phyloP scores from a whole-genome alignment of 2,797 vertebrate species.

The Onychomys arenicola region DNA sequence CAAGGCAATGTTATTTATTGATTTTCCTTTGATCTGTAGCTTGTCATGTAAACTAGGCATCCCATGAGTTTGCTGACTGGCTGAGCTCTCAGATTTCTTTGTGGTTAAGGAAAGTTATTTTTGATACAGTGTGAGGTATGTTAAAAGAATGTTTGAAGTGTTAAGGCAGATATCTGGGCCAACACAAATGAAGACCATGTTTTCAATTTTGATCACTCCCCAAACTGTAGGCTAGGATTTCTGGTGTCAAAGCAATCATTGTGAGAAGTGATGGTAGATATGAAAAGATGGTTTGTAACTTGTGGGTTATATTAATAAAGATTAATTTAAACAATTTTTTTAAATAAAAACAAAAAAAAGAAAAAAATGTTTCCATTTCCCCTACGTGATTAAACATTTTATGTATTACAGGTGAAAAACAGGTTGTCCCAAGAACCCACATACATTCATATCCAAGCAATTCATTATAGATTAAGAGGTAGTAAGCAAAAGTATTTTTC shows the following conservation, averaged over 20 bases:
- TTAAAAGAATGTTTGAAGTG: conserved; percentile 85
- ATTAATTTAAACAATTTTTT: conserved; percentile 50
- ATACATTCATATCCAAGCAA: too few species aligned
- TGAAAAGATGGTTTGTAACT: conserved; percentile 48
- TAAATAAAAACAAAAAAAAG: too few species aligned
- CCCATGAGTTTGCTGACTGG: conserved; percentile 77
- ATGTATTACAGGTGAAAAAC: too few species aligned
- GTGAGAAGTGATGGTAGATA: conserved; percentile 31
- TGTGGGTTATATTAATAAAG: neutral
- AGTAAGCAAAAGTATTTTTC: too few species aligned
- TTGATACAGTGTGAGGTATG: conserved; percentile 84
- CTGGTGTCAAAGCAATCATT: conserved; percentile 70
- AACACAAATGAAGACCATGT: conserved; percentile 81
- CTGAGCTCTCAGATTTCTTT: conserved; percentile 81
- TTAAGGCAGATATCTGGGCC: conserved; percentile 78
- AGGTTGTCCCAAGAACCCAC: too few species aligned
- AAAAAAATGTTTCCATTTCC: too few species aligned
- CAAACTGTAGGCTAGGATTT: conserved; percentile 68
- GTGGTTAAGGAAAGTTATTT: conserved; percentile 83
- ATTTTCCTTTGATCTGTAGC: conserved; percentile 70
- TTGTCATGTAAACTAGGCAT: conserved; percentile 81
- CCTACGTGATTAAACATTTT: too few species aligned
- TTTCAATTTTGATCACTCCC: conserved; percentile 79
- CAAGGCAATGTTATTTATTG: conserved; percentile 62
- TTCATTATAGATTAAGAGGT: too few species aligned